Evolutionary conservation across 2,888 invertebrate species (phyloP), one percentile per base, ranked within the genome.

Genomic region (Drosophila heteroneura): DNA sequence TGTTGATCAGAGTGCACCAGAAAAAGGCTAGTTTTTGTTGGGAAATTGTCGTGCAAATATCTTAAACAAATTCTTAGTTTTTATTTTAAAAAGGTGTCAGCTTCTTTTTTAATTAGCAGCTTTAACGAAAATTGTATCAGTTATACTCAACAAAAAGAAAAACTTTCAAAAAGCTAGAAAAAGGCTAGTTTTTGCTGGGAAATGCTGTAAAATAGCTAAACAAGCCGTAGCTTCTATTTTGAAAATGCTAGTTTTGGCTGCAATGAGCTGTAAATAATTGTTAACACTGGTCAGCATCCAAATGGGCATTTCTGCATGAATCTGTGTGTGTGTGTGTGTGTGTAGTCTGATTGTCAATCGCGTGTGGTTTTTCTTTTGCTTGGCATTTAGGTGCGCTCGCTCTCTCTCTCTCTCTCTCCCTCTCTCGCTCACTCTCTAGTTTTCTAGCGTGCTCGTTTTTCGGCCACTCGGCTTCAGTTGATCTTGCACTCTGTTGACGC

Each of bases 401-500:
- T 51, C 12, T n/a, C 51, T 44, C 26, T 44, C 57, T 57, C 61
- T 26, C 58, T 57, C 63, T 54, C 44, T 51, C 60, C 33, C 33
- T 61, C 53, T 44, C 28, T 26, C 57, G 53, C 57, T 35, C 14
- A 14, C 57, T 59, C 58, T 74, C 57, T 35, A 16, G 9, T 16
- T 47, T 47, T 47, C 49, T 69, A 52, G 28, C 47, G 57, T 41
- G 39, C 59, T 70, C 58, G 37, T 67, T 54, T 71, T 80, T 83
- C 66, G 79, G 76, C 51, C 72, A 76, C 61, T 85, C 81, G 69
- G 72, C 78, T 79, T 47, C 70, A 51, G 82, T 84, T 86, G 87
- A 89, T 89, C 89, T 86, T 89, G 87, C 82, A 84, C 73, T 80
- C 70, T 33, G 57, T 69, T 49, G 39, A 28, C 69, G 35, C 10